Evolutionary conservation across 2,797 vertebrate genomes (phyloP), one percentile per base, ranked within the genome.

Genomic region (Peromyscus attwateri): DNA sequence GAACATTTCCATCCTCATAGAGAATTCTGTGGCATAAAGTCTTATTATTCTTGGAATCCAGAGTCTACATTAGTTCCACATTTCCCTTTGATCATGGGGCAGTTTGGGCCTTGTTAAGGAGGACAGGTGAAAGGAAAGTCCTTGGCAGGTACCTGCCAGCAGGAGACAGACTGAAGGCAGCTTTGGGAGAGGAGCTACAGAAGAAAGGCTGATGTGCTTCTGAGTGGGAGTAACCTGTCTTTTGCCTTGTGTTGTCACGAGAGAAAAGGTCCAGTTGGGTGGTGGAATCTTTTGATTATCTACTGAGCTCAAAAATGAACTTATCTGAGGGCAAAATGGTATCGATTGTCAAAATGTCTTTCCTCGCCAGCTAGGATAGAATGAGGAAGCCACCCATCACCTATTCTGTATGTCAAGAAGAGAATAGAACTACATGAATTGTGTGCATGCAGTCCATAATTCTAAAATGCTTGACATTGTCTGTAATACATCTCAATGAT

Each of bases 391-490:
- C 84, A 87, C 60, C 52, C n/a, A 87, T 93, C 91, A 77, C 85
- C 95, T 91, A 40, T 76, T 94, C 84, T 43, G 23, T 55, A 46
- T 94, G 95, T 94, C 95, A 97, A 43, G 43, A 84, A 96, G 85
- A 92, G 84, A 87, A 49, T 55, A 37, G 29, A 93, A 25, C 40
- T 13, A 52, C 95, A 55, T n/a, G 91, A 95, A 90, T 87, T 93
- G 66, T 90, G 68, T 43, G 73, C 46, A 57, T 85, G 71, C 76
- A 85, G 96, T 92, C 76, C 76, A 92, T 96, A 96, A 97, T 95
- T 97, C 97, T 95, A 95, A 92, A 97, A 79, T 62, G 55, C 87
- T 95, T 97, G 96, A 97, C 96, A 97, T 91, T 95, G 94, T 96
- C 95, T 96, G 13, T 96, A 97, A 95, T 93, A 96, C 52, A 93